phyloP scores from a whole-genome alignment of 2,888 invertebrate genomes.

The Lottia scabra region DNA sequence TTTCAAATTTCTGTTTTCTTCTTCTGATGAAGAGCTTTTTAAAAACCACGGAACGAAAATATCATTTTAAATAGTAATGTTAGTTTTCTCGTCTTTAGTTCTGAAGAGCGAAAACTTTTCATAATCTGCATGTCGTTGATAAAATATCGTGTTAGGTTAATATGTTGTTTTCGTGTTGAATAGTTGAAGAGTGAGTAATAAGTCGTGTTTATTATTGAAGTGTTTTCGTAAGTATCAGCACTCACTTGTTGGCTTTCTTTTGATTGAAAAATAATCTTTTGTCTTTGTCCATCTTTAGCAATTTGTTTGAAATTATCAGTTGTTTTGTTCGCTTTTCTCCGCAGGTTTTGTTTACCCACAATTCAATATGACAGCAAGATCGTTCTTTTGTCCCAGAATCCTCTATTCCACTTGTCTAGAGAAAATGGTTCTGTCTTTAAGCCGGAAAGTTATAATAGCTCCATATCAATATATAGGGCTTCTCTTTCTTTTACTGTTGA shows the following conservation, averaged over 20 bases:
- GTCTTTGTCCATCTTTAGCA: neutral
- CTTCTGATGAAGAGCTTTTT: too few relatives aligned
- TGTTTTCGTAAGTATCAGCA: constrained; percentile 12
- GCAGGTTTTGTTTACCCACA: constrained; percentile 5
- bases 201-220: constrained; percentile 13
- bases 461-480: constrained; percentile 13
- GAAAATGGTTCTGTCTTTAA: constrained; percentile 10
- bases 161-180: neutral
- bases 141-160: neutral
- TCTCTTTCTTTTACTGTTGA: constrained; percentile 19
- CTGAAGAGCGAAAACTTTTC: too few relatives aligned
- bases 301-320: too few relatives aligned
- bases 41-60: too few relatives aligned
- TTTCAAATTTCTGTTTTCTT: too few relatives aligned
- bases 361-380: constrained; percentile 21
- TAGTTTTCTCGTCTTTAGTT: too few relatives aligned
- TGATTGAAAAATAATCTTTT: neutral
- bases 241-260: constrained; percentile 9
- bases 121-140: neutral
- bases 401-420: constrained; percentile 21
- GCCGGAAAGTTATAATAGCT: constrained; percentile 20
- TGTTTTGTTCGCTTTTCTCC: neutral
- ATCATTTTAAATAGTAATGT: too few relatives aligned
- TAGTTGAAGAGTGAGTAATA: constrained; percentile 16
- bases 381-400: constrained; percentile 15